These are phyloP conservation scores for Piaya cayana DNA, from an alignment of 2,113 vertebrate genomes.

Conservation along the genomic window DNA sequence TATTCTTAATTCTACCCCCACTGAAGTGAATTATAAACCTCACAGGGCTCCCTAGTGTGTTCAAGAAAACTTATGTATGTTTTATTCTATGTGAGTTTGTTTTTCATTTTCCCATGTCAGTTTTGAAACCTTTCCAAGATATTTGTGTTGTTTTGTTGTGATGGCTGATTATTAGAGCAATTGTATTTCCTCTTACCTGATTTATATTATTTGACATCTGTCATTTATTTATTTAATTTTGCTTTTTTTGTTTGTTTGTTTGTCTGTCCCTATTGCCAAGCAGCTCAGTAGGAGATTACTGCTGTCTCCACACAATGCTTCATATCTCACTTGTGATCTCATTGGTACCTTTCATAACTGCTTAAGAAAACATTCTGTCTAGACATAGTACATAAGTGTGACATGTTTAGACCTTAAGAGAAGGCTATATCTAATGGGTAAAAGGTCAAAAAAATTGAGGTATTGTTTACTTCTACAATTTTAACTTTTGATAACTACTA, in stretches of 20 bases:
- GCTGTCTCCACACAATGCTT: neutral
- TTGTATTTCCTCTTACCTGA: neutral
- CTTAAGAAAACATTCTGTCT: neutral
- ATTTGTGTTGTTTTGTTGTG: neutral
- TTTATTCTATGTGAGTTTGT: neutral
- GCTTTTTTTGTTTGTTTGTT: neutral
- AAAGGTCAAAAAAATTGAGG: neutral
- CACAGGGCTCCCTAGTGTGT: neutral
- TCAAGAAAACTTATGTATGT: neutral
- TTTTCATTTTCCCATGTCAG: neutral
- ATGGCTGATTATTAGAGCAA: neutral
- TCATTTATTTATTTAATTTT: neutral
- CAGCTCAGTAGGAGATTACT: neutral
- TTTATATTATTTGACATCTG: neutral
- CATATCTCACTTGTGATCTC: neutral
- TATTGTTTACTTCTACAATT: neutral
- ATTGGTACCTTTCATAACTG: neutral
- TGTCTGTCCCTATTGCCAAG: neutral
- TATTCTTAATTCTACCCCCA: neutral
- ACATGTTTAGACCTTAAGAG: neutral
- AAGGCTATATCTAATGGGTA: neutral
- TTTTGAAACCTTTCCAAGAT: neutral
- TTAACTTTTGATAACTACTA: neutral
- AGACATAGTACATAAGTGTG: neutral
- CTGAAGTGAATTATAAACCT: neutral